phyloP scores from a whole-genome alignment of 1,140 invertebrate genomes.

The Neotoxoptera formosana region DNA sequence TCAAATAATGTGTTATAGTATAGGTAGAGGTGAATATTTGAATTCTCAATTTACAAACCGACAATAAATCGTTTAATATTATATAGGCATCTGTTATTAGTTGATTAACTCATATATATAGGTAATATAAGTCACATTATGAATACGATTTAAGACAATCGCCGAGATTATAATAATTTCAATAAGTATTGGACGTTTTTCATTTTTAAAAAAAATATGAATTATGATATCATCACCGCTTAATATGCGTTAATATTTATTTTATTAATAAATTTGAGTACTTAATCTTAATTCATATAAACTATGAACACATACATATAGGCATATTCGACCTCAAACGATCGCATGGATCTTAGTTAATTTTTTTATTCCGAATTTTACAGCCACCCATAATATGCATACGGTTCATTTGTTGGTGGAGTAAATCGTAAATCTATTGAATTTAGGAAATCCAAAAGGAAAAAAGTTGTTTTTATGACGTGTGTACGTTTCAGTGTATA shows the following conservation, averaged over 20 bases:
- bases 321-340: background rate
- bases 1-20: too few species aligned
- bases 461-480: conserved; percentile 26
- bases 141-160: background rate
- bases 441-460: background rate
- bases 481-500: background rate
- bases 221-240: too few species aligned
- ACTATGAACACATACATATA: background rate
- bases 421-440: conserved; percentile 36
- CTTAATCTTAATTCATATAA: background rate
- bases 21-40: too few species aligned
- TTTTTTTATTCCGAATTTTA: background rate
- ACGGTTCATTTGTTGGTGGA: background rate
- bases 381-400: background rate
- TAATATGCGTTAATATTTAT: too few species aligned
- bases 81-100: too few species aligned
- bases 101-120: background rate
- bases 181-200: background rate
- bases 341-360: background rate
- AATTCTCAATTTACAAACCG: too few species aligned
- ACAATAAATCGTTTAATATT: too few species aligned
- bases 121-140: background rate
- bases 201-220: background rate
- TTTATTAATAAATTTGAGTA: too few species aligned
- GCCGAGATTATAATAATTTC: background rate